phyloP scores from a whole-genome alignment of 2,888 invertebrate genomes.

The Phania funesta region DNA sequence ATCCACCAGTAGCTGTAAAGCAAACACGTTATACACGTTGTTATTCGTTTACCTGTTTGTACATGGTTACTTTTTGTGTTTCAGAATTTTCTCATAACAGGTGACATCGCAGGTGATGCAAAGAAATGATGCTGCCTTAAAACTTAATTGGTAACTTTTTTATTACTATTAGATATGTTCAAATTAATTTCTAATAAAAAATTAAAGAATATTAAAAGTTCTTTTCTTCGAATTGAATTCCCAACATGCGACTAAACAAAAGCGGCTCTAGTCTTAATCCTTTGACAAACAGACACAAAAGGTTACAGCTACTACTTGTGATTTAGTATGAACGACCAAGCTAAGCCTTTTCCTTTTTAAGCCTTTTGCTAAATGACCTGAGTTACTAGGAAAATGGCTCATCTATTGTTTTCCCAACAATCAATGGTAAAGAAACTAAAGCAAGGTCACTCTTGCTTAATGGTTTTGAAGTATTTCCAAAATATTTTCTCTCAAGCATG shows the following conservation, averaged over 20 bases:
- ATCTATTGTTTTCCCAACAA: slow-evolving; percentile 33
- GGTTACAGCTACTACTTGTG: background rate
- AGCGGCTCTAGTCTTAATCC: background rate
- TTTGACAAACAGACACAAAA: background rate
- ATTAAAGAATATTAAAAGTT: background rate
- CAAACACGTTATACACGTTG: too few species aligned
- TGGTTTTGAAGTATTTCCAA: slow-evolving; percentile 45
- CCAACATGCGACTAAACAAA: slow-evolving; percentile 30
- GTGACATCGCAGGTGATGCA: slow-evolving; percentile 55
- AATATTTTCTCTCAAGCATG: slow-evolving; percentile 32
- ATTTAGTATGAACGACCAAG: background rate
- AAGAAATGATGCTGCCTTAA: background rate
- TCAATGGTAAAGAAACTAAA: slow-evolving; percentile 46
- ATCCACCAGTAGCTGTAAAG: slow-evolving; percentile 51
- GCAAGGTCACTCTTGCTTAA: slow-evolving; percentile 47
- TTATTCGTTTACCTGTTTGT: slow-evolving; percentile 12
- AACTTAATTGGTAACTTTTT: background rate
- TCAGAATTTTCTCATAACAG: slow-evolving; percentile 40
- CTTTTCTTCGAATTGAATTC: slow-evolving; percentile 7
- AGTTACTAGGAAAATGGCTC: slow-evolving; percentile 26
- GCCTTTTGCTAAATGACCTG: slow-evolving; percentile 27
- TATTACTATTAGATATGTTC: background rate
- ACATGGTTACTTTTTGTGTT: background rate
- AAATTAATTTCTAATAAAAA: background rate
- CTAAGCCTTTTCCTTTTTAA: slow-evolving; percentile 5